A percentile compares a stretch with the other conserved stretches of the same genome.
Conservation (phyloP, 2,113 vertebrate species). For the Suncus etruscus region DNA sequence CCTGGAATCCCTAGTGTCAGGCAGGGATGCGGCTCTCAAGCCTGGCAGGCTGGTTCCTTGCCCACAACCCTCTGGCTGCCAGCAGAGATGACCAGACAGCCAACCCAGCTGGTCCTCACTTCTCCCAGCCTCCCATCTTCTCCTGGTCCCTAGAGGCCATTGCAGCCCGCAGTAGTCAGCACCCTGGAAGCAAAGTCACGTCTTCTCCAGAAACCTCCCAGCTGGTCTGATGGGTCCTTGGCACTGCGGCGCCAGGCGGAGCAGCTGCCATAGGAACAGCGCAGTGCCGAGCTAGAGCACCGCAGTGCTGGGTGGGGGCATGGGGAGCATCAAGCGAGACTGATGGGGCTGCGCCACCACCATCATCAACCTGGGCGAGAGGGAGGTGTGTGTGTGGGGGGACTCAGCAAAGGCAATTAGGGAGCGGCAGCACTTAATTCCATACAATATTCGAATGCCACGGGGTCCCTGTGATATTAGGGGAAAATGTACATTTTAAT, state of each 20-base stretch:
- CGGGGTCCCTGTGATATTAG: conserved; percentile 47
- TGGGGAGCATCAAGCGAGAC: conserved; percentile 79
- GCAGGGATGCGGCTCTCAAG: not conserved
- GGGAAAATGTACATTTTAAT: conserved; percentile 68
- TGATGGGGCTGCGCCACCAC: conserved; percentile 77
- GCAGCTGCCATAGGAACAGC: not conserved
- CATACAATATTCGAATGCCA: conserved; percentile 15
- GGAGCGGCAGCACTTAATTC: conserved; percentile 77
- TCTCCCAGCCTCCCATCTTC: not conserved
- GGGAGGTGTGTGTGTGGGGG: conserved; percentile 7
- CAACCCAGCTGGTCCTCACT: conserved; percentile 1
- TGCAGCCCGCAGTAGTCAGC: conserved; percentile 3
- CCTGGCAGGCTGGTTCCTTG: not conserved
- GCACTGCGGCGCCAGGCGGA: conserved; percentile 56
- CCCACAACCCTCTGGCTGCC: conserved; percentile 15
- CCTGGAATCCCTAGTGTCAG: not conserved
- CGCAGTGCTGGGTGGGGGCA: conserved; percentile 67
- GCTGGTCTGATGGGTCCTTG: conserved; percentile 26
- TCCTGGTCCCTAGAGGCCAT: not conserved
- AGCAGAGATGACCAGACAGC: conserved; percentile 31
- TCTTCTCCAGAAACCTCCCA: not conserved
- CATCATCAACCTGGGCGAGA: conserved; percentile 75
- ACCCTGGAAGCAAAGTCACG: not conserved
- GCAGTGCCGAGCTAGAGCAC: conserved; percentile 20
- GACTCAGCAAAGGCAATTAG: conserved; percentile 75